Conservation (phyloP, 2,888 invertebrate species). For the Ephialtes manifestator region DNA sequence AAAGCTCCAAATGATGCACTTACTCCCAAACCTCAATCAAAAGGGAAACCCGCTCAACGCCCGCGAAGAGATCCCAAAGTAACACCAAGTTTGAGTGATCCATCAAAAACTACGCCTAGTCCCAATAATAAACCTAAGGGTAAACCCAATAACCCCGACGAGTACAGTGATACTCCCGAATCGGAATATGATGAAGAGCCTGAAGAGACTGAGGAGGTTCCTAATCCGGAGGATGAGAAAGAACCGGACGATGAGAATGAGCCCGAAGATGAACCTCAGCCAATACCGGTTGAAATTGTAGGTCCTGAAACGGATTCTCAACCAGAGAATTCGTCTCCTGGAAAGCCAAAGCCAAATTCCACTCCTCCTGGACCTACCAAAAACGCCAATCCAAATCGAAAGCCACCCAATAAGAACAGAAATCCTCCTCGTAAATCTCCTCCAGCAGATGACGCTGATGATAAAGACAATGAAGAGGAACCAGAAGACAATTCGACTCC, state of each 20-base stretch:
- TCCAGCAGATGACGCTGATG: slow-evolving; percentile 19
- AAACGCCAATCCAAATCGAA: slow-evolving; percentile 28
- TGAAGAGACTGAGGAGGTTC: slow-evolving; percentile 50
- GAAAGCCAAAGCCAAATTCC: slow-evolving; percentile 37
- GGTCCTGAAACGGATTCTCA: slow-evolving; percentile 26
- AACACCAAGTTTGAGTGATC: slow-evolving; percentile 15
- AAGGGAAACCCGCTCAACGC: slow-evolving; percentile 29
- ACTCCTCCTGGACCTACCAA: slow-evolving; percentile 24
- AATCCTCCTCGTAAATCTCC: slow-evolving; percentile 1
- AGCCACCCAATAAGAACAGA: slow-evolving; percentile 19
- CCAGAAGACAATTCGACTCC: slow-evolving; percentile 16
- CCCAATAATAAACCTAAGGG: not conserved
- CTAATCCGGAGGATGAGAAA: slow-evolving; percentile 57
- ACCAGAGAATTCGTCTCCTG: slow-evolving; percentile 20
- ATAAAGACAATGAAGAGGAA: slow-evolving; percentile 3
- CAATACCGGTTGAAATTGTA: slow-evolving; percentile 45
- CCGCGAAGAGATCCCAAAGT: slow-evolving; percentile 22
- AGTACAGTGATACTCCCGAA: slow-evolving; percentile 57
- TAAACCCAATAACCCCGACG: slow-evolving; percentile 43
- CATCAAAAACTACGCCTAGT: slow-evolving; percentile 12
- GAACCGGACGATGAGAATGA: slow-evolving; percentile 52
- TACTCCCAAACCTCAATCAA: slow-evolving; percentile 46
- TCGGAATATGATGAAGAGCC: slow-evolving; percentile 55
- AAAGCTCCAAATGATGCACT: slow-evolving; percentile 43
- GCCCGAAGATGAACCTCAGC: slow-evolving; percentile 53